Evolutionary conservation across 2,797 vertebrate species (phyloP).

Genomic region (Malurus splendens): DNA sequence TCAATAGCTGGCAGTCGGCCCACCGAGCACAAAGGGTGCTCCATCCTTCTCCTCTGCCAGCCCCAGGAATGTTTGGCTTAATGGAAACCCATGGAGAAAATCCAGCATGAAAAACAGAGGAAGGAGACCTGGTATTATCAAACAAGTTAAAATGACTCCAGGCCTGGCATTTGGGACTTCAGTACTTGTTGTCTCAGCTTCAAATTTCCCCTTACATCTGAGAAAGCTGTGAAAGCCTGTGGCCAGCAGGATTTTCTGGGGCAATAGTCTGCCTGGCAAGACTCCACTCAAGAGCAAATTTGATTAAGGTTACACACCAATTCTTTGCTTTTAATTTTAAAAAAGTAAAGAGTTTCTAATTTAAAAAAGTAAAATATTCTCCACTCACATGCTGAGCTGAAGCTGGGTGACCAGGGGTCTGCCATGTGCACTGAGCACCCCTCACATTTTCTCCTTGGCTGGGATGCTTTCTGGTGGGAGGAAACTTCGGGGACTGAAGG

Average conservation of each 20-base stretch:
- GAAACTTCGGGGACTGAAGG: not conserved
- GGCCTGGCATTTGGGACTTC: not conserved
- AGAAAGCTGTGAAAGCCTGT: accelerated
- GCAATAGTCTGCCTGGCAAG: not conserved
- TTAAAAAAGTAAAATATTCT: not conserved
- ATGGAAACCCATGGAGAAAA: not conserved
- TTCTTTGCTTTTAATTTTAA: not conserved
- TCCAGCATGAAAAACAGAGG: not conserved
- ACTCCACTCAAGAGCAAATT: not conserved
- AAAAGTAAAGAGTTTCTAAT: not conserved
- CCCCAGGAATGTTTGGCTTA: not conserved
- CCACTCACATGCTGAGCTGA: not conserved
- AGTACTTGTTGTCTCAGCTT: not conserved
- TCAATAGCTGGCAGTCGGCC: not conserved
- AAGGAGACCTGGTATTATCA: not conserved
- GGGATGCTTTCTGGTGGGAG: not conserved
- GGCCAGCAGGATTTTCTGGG: not conserved
- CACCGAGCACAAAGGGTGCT: accelerated
- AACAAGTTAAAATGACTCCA: not conserved
- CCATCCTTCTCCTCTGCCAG: not conserved
- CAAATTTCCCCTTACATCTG: not conserved
- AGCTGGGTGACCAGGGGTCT: not conserved
- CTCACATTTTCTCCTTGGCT: not conserved
- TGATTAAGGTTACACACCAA: not conserved
- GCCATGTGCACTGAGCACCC: not conserved